A percentile compares a stretch with the other conserved stretches of the same genome.
Evolutionary conservation across 2,888 invertebrate genomes (phyloP).

Genomic region (Ischnura elegans): DNA sequence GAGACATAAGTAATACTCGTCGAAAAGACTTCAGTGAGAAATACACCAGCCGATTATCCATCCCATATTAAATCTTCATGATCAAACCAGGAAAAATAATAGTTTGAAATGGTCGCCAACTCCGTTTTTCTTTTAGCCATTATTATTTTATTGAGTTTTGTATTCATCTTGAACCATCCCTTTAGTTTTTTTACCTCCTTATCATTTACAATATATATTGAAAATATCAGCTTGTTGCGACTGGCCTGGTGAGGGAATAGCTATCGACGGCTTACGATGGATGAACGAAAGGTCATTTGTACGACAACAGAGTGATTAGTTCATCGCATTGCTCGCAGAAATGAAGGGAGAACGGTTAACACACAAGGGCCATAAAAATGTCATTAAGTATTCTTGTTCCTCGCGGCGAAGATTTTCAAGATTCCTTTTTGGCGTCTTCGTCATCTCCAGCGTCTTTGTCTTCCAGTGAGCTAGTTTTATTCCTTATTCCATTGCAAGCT

Average conservation of each 20-base stretch:
- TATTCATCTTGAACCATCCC: not conserved
- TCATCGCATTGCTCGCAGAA: not conserved
- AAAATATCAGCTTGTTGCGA: no score
- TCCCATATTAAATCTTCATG: not conserved
- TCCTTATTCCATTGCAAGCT: no score
- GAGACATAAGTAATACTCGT: no score
- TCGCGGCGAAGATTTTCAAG: not conserved
- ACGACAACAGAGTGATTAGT: constrained; percentile 57
- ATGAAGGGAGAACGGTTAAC: not conserved
- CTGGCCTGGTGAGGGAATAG: constrained; percentile 51
- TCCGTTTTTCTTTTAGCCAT: not conserved
- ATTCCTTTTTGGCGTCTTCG: not conserved
- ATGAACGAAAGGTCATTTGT: constrained; percentile 56
- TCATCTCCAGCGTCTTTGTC: not conserved
- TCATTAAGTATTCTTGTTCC: not conserved
- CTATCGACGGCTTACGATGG: not conserved
- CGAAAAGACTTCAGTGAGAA: not conserved
- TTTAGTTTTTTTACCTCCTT: no score
- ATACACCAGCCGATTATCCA: not conserved
- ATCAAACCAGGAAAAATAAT: not conserved
- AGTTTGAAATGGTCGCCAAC: not conserved
- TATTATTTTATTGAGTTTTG: not conserved
- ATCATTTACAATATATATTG: no score
- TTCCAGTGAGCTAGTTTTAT: no score
- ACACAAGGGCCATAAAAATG: not conserved